Base-by-base conservation (phyloP, 2,888 invertebrate species). In the Ellobium chinense region DNA sequence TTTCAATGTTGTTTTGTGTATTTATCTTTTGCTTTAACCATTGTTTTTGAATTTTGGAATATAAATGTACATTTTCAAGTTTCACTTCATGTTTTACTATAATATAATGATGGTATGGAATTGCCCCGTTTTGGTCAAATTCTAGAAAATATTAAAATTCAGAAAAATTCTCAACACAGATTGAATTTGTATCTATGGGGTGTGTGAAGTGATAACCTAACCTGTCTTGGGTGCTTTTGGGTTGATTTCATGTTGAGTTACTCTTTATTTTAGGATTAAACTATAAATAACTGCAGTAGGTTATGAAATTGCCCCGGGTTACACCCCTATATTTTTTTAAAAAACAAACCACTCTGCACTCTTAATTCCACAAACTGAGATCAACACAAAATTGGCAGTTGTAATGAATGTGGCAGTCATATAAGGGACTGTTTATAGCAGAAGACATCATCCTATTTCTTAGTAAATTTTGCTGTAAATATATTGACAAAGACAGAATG, bases 51-150 rank as follows among this genome's bases (percentile, higher is more conserved):
- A 46, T 46, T 46, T 46, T 12, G 46, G 9, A 46, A 12, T 46
- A 46, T 12, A 7, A 46, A 46, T 46, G 9, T 18, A 46, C 18
- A 7, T 12, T 46, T 46, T 46, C 46, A 12, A 18, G 18, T 46
- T 46, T 46, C n/a, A n/a, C n/a, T 46, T 46, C 18, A 46, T 46
- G 18, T 46, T 46, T 46, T 46, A 12, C 18, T 46, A 46, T 12
- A 46, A 18, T 12, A 18, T 46, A 18, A 18, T 46, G 9, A 46
- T 46, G 68, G 68, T 68, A 68, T 68, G 68, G 68, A 68, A 68
- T 68, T 68, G 3, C 68, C 68, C 68, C 37, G 39, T 68, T 68
- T 68, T 31, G 14, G 37, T 68, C 18, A n/a, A 68, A 31, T 37
- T 39, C 37, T 7, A 14, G 5, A 37, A n/a, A n/a, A 36, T 9